phyloP scores from a whole-genome alignment of 1,140 invertebrate species.

The Drosophila arizonae region DNA sequence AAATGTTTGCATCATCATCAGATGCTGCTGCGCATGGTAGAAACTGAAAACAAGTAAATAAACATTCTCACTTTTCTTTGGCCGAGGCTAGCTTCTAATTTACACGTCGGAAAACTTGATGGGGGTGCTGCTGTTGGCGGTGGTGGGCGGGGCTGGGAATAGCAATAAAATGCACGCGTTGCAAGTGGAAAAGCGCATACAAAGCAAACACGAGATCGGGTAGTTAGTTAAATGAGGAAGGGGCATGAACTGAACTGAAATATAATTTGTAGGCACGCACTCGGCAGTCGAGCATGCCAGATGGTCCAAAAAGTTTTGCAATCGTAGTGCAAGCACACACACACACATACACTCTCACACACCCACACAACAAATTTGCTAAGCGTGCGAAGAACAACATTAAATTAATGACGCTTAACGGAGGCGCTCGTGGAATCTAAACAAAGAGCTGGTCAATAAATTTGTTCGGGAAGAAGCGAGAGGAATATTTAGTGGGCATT shows the following conservation, averaged over 20 bases:
- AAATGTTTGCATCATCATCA: conserved; percentile 48
- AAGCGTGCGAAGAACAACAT: conserved; percentile 46
- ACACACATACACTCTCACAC: background rate
- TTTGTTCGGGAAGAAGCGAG: background rate
- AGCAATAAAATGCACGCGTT: conserved; percentile 77
- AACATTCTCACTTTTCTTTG: conserved; percentile 33
- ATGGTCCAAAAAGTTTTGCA: conserved; percentile 53
- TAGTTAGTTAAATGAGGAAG: background rate
- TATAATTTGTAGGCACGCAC: conserved; percentile 56
- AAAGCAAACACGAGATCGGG: conserved; percentile 24
- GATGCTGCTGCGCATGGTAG: conserved; percentile 6
- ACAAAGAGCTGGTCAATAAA: conserved; percentile 29
- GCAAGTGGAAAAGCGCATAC: conserved; percentile 45
- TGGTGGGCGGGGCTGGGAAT: background rate
- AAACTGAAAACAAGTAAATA: conserved; percentile 36
- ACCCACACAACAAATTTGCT: conserved; percentile 21
- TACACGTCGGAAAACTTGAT: background rate
- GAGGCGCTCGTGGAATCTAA: conserved; percentile 24
- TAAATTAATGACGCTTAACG: conserved; percentile 52
- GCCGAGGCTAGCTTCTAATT: conserved; percentile 9
- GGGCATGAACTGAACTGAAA: conserved; percentile 26
- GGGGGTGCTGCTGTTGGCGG: too few species aligned
- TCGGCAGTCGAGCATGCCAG: conserved; percentile 42
- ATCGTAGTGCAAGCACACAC: conserved; percentile 24
- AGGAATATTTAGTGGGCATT: background rate